Conservation (phyloP, 1,140 invertebrate genomes). For the Maniola jurtina region DNA sequence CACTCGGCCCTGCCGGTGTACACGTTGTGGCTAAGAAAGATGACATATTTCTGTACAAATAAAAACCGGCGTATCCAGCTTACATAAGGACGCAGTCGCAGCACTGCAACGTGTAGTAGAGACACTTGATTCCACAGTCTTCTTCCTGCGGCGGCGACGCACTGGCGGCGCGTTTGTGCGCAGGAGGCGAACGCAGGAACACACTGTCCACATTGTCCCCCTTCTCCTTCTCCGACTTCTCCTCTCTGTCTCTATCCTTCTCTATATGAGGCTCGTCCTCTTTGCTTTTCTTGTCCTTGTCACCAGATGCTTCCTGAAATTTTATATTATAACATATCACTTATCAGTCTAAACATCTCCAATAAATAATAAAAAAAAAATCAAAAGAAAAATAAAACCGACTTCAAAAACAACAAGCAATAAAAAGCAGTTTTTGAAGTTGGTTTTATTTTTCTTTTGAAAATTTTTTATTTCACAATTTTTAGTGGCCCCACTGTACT, state of each 20-base stretch:
- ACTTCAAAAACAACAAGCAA: too few species aligned
- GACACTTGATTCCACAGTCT: conserved; percentile 66
- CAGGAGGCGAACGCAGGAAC: conserved; percentile 52
- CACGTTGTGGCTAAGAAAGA: background rate
- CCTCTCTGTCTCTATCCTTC: conserved; percentile 37
- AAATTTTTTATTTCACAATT: too few species aligned
- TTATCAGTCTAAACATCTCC: background rate
- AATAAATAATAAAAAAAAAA: too few species aligned
- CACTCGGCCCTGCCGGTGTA: too few species aligned
- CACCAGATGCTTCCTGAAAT: conserved; percentile 53
- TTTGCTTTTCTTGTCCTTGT: conserved; percentile 34
- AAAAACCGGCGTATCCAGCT: conserved; percentile 23
- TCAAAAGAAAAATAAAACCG: too few species aligned
- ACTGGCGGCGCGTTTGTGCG: conserved; percentile 47
- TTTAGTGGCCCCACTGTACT: too few species aligned
- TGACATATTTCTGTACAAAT: conserved; percentile 2
- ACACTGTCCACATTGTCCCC: conserved; percentile 65
- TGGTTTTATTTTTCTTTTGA: too few species aligned
- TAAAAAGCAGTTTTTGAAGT: too few species aligned
- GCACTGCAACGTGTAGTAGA: conserved; percentile 70
- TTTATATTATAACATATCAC: background rate
- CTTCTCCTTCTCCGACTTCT: conserved; percentile 38
- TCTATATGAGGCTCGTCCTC: conserved; percentile 41
- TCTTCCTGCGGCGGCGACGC: conserved; percentile 60
- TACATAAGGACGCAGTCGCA: conserved; percentile 73